Evolutionary conservation across 2,888 invertebrate species (phyloP).

Genomic region (Lasius platythorax): DNA sequence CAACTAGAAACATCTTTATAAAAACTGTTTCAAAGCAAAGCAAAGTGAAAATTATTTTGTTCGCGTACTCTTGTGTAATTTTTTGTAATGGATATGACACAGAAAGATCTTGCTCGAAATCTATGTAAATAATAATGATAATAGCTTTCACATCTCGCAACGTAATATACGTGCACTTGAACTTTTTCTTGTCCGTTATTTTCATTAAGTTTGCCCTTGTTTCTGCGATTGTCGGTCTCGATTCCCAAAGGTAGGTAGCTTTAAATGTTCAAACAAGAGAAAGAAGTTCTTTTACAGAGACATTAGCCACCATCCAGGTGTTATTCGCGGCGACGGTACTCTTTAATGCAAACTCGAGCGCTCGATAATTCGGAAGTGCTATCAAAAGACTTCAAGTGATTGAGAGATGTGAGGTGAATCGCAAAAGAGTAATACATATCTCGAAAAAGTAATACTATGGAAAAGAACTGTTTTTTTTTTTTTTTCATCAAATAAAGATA

Average conservation of each 20-base stretch:
- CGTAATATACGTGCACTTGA: neutral
- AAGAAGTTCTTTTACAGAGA: conserved; percentile 8
- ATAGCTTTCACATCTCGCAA: conserved; percentile 6
- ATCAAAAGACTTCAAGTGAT: neutral
- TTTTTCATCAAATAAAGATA: neutral
- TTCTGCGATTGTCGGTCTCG: conserved; percentile 3
- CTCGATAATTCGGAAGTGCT: conserved; percentile 23
- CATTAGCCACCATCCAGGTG: neutral
- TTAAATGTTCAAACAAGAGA: conserved; percentile 27
- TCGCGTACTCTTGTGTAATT: conserved; percentile 4
- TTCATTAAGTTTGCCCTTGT: conserved; percentile 31
- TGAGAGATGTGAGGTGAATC: neutral
- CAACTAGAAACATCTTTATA: neutral
- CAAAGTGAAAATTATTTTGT: conserved; percentile 5
- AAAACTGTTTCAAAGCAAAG: neutral
- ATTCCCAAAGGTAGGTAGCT: conserved; percentile 7
- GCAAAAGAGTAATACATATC: neutral
- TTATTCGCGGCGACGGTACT: neutral
- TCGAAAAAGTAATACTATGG: too few relatives aligned
- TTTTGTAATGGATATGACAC: conserved; percentile 11
- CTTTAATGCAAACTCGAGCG: conserved; percentile 1
- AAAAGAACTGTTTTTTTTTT: neutral
- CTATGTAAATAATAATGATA: conserved; percentile 18
- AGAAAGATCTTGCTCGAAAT: neutral
- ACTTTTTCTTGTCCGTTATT: conserved; percentile 1